phyloP scores from a whole-genome alignment of 2,113 vertebrate genomes.

The Eptesicus fuscus region DNA sequence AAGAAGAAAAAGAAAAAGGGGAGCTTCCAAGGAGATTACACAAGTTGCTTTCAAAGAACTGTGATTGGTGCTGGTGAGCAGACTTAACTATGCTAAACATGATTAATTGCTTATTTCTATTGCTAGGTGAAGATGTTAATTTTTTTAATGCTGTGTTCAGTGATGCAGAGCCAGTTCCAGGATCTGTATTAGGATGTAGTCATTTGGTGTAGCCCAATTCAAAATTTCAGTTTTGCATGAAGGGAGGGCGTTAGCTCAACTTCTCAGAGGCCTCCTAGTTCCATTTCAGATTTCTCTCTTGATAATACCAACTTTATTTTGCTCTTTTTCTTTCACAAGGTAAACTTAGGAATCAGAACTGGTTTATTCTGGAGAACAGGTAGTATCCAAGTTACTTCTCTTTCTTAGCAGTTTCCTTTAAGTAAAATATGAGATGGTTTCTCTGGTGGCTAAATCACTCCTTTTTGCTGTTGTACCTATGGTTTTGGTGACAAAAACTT shows the following conservation, averaged over 20 bases:
- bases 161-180: not conserved
- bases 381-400: not conserved
- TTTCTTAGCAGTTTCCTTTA: not conserved
- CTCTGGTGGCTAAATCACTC: not conserved
- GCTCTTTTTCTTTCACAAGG: not conserved
- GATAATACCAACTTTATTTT: not conserved
- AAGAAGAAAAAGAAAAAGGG: not conserved
- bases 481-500: conserved; percentile 1
- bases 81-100: not conserved
- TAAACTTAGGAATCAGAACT: not conserved
- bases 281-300: not conserved
- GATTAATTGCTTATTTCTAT: not conserved
- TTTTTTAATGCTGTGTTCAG: not conserved
- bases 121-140: not conserved
- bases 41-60: not conserved
- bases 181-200: not conserved
- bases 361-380: not conserved
- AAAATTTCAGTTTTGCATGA: not conserved
- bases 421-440: not conserved
- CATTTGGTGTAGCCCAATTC: not conserved
- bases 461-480: not conserved
- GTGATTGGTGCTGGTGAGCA: not conserved
- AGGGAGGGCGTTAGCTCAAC: not conserved
- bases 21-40: not conserved
- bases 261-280: not conserved